Evolutionary conservation across 2,113 vertebrate genomes (phyloP), one percentile per base, ranked within the genome.

Genomic region (Rhegmatorhina hoffmannsi): DNA sequence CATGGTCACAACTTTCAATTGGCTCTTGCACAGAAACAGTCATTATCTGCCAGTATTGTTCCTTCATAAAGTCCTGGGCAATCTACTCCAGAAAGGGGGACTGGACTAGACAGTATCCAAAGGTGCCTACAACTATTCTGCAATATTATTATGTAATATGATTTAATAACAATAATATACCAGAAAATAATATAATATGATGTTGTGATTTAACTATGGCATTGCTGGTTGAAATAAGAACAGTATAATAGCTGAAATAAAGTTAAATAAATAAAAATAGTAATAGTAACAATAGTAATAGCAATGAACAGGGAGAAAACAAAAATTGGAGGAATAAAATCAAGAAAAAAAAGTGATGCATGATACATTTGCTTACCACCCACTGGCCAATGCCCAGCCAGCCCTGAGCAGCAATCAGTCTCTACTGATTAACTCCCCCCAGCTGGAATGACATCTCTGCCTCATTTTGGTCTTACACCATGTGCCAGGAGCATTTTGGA

Each of bases 341-440:
- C 11, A 6, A 67, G 43, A n/a, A 24, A 67, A n/a, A n/a, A 46
- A 47, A 24, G 31, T 47, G 5, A 49, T 47, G 14, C 24, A n/a
- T 1, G 17, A 13, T 25, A 14, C 3, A 7, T 23, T 83, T 69
- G n/a, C 14, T 76, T 23, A 55, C 31, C 59, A 17, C 20, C 34
- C 34, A 31, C 1, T 76, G 47, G 26, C 17, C 53, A 53, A 20
- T 60, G 9, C 28, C 46, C 24, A 38, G 19, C 9, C n/a, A 55
- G 20, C 20, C 11, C 40, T 36, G 25, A 40, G 31, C 31, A 69
- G 17, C 6, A 7, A 69, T 26, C 0, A 0, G n/a, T 18, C 29
- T 31, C 40, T 28, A 4, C 8, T 66, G 25, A 23, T 26, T 18
- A 13, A 31, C 25, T 56, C 17, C 5, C 7, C 11, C 3, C 40